Percentiles rank a stretch among this genome's conserved stretches.
Evolutionary conservation across 2,797 vertebrate genomes (phyloP).

Genomic region (Pristis pectinata): DNA sequence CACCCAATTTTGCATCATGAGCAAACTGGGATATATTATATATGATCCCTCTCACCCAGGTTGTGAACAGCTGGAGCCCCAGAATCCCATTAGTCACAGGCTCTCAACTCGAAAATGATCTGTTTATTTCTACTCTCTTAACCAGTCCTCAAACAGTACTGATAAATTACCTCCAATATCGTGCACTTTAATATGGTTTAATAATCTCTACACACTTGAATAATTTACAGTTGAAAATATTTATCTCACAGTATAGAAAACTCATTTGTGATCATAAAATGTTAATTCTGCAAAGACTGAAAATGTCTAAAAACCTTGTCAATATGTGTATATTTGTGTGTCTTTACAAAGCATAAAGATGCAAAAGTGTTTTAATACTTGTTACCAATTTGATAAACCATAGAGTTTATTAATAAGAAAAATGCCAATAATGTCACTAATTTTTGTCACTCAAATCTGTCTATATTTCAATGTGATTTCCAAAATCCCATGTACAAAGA

Average conservation of each 20-base stretch:
- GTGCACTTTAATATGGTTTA: too few species aligned
- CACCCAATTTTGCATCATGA: constrained; percentile 47
- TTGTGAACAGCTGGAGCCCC: too few species aligned
- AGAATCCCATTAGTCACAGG: too few species aligned
- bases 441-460: neutral
- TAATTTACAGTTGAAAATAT: neutral
- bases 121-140: too few species aligned
- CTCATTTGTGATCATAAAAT: constrained; percentile 30
- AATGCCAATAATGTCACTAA: neutral
- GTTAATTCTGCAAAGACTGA: neutral
- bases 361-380: neutral
- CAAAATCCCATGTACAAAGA: neutral
- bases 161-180: too few species aligned
- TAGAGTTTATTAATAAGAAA: constrained; percentile 1
- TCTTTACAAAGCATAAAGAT: neutral
- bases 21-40: neutral
- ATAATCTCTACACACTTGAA: neutral
- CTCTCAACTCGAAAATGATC: too few species aligned
- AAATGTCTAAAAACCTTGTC: neutral
- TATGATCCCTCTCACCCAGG: too few species aligned
- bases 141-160: too few species aligned
- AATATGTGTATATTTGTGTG: neutral
- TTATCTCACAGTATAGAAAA: neutral
- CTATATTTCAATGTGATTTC: neutral
- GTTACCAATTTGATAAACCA: neutral